phyloP scores from a whole-genome alignment of 2,113 vertebrate genomes.

The Apteryx owenii region DNA sequence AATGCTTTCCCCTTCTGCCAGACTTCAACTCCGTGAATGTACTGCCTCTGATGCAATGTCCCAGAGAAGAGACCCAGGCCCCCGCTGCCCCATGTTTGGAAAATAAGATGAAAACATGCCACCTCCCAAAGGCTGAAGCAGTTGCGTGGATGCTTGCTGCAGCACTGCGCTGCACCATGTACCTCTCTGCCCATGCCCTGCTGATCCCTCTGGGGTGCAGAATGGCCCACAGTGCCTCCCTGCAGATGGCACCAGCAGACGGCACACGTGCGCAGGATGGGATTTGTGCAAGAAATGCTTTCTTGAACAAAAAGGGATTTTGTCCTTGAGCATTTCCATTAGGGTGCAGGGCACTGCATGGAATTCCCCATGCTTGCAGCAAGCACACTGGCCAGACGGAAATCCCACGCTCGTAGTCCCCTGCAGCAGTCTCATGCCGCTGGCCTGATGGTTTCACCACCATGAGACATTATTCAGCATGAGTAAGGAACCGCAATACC shows the following conservation, averaged over 20 bases:
- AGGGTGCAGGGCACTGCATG: not conserved
- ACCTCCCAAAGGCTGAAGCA: not conserved
- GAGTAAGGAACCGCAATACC: not conserved
- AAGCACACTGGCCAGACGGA: slow-evolving; percentile 23
- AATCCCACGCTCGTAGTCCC: not conserved
- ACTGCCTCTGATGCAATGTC: not conserved
- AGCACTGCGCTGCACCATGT: not conserved
- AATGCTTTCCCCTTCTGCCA: not conserved
- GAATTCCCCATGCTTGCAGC: not conserved
- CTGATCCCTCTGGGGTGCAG: too few relatives aligned
- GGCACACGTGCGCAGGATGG: not conserved
- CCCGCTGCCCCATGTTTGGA: not conserved
- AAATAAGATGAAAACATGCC: not conserved
- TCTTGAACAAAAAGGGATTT: not conserved
- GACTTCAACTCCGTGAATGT: too few relatives aligned
- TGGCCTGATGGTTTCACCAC: not conserved
- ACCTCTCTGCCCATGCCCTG: too few relatives aligned
- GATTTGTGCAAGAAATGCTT: not conserved
- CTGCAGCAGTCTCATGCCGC: not conserved
- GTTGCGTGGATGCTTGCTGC: not conserved
- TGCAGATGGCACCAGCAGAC: too few relatives aligned
- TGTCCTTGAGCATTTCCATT: not conserved
- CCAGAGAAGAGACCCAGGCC: too few relatives aligned
- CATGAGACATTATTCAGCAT: not conserved
- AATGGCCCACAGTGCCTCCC: too few relatives aligned